Conservation (phyloP, 2,113 vertebrate species). For the Rhinolophus sinicus region DNA sequence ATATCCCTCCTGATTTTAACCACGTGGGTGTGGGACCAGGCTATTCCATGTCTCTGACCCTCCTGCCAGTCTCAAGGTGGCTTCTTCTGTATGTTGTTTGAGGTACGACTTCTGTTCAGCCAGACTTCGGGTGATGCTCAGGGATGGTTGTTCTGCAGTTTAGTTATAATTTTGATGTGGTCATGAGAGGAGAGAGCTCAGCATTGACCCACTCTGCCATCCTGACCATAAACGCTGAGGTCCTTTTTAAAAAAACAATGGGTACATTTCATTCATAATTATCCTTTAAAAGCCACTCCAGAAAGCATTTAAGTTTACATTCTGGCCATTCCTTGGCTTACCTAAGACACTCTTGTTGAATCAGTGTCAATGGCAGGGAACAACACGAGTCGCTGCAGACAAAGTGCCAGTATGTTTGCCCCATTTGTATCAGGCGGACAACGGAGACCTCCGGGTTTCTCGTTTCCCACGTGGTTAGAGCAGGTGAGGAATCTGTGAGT, state of each 20-base stretch:
- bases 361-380: fast-evolving
- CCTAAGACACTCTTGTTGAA: fast-evolving
- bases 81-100: too few relatives aligned
- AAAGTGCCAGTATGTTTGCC: fast-evolving
- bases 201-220: too few relatives aligned
- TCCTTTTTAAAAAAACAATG: background rate
- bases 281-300: fast-evolving
- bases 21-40: too few relatives aligned
- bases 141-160: too few relatives aligned
- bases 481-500: fast-evolving
- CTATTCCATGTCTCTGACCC: too few relatives aligned
- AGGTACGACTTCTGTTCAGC: too few relatives aligned
- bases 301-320: fast-evolving
- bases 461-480: fast-evolving
- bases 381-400: fast-evolving
- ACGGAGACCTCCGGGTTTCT: fast-evolving
- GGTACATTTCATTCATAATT: fast-evolving
- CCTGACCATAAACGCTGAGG: too few relatives aligned
- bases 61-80: too few relatives aligned
- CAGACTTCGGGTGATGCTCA: too few relatives aligned
- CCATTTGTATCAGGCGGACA: fast-evolving
- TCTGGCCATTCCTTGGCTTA: fast-evolving
- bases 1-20: too few relatives aligned
- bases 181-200: too few relatives aligned
- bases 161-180: too few relatives aligned